Base-by-base conservation (phyloP, 1,140 invertebrate species). In the Pinna nobilis region DNA sequence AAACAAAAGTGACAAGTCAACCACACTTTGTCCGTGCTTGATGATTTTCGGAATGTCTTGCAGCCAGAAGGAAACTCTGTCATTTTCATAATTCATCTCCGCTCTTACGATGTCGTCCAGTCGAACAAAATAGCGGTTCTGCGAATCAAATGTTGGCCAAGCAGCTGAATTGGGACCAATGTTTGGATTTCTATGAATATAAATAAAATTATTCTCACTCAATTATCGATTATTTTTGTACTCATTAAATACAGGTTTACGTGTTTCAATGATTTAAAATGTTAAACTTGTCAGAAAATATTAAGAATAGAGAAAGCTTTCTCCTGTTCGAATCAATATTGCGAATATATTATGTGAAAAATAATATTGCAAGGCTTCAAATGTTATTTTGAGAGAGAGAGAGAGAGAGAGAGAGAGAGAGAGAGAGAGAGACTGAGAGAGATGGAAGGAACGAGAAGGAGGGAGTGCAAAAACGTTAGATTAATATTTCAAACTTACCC, bases 111-210 rank as follows among this genome's bases (percentile, higher is more conserved):
- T 35, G 30, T 49, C 63, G n/a, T 50, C 63, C 6, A 65, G n/a
- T 1, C 11, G 18, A 20, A 50, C 18, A 20, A 50, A 50, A 11
- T 25, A 23, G n/a, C 51, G 23, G 20, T 51, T 47, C 13, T 41
- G 33, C n/a, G 63, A 9, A 32, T 70, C 61, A 41, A 69, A 78
- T 18, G 28, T 51, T 18, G 70, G 71, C 76, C 76, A 78, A n/a
- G 47, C 37, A 44, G 69, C 44, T 13, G 18, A 7, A 18, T 11
- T 51, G 11, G 30, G 15, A 51, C 50, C 23, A 23, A n/a, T n/a
- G n/a, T n/a, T n/a, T n/a, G n/a, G n/a, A n/a, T n/a, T n/a, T 51
- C 28, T 51, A 51, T 25, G n/a, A 49, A 28, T 25, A 65, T 76
- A 23, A 60, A 67, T 39, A n/a, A n/a, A n/a, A n/a, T n/a, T n/a